Evolutionary conservation across 2,113 vertebrate genomes (phyloP).

Genomic region (Percopsis transmontana): DNA sequence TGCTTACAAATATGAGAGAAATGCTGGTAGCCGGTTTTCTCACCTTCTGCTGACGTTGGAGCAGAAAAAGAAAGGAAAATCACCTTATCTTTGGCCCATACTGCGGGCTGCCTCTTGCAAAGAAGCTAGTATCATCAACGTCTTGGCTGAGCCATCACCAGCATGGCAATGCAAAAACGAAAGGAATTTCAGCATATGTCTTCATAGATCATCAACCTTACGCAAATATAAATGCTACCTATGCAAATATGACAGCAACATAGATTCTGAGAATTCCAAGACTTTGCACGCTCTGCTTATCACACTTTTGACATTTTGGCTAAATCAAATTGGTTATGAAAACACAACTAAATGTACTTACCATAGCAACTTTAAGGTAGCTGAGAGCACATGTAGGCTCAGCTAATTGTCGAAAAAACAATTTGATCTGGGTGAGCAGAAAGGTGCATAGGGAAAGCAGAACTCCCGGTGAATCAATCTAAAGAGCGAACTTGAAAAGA

Average conservation of each 20-base stretch:
- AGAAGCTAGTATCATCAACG: constrained; percentile 47
- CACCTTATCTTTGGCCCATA: constrained; percentile 71
- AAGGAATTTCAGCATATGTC: constrained; percentile 60
- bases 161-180: constrained; percentile 59
- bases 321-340: not conserved
- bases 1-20: constrained; percentile 75
- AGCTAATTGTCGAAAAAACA: too few species aligned
- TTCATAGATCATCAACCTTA: constrained; percentile 61
- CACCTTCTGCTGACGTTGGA: constrained; percentile 74
- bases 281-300: constrained; percentile 18
- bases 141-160: constrained; percentile 62
- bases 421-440: too few species aligned
- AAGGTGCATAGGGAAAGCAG: too few species aligned
- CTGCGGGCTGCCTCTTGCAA: constrained; percentile 72
- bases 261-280: constrained; percentile 7
- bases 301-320: not conserved
- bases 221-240: constrained; percentile 49
- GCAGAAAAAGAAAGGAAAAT: constrained; percentile 62
- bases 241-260: constrained; percentile 14
- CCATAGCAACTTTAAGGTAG: too few species aligned
- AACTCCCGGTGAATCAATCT: too few species aligned
- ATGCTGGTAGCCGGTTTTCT: constrained; percentile 82
- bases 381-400: too few species aligned
- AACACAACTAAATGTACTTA: not conserved
- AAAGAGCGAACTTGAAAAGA: too few species aligned